These are phyloP conservation scores for Tokudaia muenninki DNA, from an alignment of 2,797 vertebrate genomes.

Conservation along the genomic window DNA sequence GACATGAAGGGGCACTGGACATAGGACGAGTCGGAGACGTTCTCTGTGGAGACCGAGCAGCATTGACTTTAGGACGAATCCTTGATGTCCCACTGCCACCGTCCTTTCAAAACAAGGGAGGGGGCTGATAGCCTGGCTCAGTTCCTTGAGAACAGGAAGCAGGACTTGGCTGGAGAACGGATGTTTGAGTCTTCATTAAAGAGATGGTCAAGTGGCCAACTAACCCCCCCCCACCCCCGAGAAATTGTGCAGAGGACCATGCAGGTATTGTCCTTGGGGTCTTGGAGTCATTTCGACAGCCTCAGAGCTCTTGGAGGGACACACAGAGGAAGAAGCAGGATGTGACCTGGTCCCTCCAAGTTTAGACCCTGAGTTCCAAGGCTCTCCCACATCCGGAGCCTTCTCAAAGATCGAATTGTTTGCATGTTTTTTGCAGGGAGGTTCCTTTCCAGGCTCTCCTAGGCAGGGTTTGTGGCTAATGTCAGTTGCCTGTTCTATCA, in stretches of 20 bases:
- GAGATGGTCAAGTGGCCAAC: not conserved
- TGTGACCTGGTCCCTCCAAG: not conserved
- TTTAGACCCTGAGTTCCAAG: not conserved
- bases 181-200: not conserved
- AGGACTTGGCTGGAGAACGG: not conserved
- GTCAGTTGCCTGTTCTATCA: not conserved
- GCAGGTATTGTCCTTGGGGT: not conserved
- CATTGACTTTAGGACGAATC: not conserved
- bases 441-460: not conserved
- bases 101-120: not conserved
- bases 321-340: fast-evolving
- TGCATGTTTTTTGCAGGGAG: not conserved
- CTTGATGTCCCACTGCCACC: not conserved
- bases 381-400: not conserved
- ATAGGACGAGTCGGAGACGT: not conserved
- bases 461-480: not conserved
- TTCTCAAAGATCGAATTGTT: not conserved
- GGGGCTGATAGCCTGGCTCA: not conserved
- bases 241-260: not conserved
- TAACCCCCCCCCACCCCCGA: too few relatives aligned
- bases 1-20: not conserved
- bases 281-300: not conserved
- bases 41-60: not conserved
- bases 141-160: not conserved
- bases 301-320: not conserved